Evolutionary conservation across 2,888 invertebrate species (phyloP).

Genomic region (Imbricaverruca yamaguchii): DNA sequence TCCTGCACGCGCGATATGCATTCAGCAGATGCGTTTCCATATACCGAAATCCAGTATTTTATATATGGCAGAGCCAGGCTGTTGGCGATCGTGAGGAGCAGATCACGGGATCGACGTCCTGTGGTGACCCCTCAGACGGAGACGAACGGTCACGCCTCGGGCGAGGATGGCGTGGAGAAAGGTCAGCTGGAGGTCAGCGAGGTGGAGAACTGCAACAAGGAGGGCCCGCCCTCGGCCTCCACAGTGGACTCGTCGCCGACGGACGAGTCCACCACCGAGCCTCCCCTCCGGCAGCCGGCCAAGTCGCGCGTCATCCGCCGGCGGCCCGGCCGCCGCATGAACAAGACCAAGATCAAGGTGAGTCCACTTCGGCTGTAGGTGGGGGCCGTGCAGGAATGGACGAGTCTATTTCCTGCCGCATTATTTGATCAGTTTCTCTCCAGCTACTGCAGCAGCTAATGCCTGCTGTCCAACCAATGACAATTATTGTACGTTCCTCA

Average conservation of each 20-base stretch:
- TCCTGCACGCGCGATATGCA: no score
- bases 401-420: no score
- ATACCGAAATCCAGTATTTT: no score
- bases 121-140: neutral
- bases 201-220: constrained; percentile 7
- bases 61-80: no score
- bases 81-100: no score
- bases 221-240: neutral
- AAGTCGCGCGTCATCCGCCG: constrained; percentile 48
- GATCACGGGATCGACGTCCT: neutral
- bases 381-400: no score
- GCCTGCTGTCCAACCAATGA: no score
- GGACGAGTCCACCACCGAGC: constrained; percentile 18
- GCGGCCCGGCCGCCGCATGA: constrained; percentile 58
- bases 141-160: neutral
- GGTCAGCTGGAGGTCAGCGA: neutral
- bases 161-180: neutral
- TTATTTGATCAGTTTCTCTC: no score
- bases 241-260: constrained; percentile 18
- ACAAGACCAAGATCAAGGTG: constrained; percentile 56
- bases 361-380: neutral
- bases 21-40: no score
- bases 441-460: no score
- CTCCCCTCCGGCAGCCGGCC: constrained; percentile 22
- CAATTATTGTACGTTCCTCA: no score